Conservation (phyloP, 1,140 invertebrate genomes). For the Hylyphantes graminicola region DNA sequence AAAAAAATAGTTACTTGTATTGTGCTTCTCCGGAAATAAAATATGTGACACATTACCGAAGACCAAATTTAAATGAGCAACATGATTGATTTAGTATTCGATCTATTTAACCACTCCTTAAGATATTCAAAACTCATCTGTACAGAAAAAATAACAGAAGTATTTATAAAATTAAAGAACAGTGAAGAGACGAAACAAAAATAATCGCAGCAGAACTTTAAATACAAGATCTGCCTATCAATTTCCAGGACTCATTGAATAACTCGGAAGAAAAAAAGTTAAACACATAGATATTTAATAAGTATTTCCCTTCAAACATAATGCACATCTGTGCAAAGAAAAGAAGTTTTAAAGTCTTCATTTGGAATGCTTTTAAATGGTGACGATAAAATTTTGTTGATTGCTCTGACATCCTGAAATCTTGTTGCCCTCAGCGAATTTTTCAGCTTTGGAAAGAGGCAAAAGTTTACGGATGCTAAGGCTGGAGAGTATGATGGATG, state of each 20-base stretch:
- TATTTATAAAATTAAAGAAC: too few species aligned
- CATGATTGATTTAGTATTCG: too few species aligned
- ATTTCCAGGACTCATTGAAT: conserved; percentile 1
- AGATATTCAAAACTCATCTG: too few species aligned
- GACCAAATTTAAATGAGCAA: too few species aligned
- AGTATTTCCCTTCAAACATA: not conserved
- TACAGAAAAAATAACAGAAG: too few species aligned
- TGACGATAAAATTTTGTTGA: not conserved
- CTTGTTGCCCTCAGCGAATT: not conserved
- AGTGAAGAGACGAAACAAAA: too few species aligned
- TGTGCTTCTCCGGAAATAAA: too few species aligned
- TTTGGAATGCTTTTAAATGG: conserved; percentile 1
- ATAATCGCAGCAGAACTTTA: too few species aligned
- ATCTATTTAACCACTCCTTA: too few species aligned
- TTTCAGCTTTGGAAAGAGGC: conserved; percentile 7
- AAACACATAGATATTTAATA: conserved; percentile 2
- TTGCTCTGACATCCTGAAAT: conserved; percentile 20
- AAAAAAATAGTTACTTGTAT: too few species aligned
- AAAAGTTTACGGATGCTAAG: conserved; percentile 1
- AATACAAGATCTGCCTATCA: not conserved
- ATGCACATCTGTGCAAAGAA: conserved; percentile 5
- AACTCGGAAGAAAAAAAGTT: not conserved
- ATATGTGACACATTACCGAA: too few species aligned
- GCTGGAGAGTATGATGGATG: conserved; percentile 7
- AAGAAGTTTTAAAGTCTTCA: conserved; percentile 1